Evolutionary conservation across 2,888 invertebrate genomes (phyloP).

Genomic region (Phengaris arion): DNA sequence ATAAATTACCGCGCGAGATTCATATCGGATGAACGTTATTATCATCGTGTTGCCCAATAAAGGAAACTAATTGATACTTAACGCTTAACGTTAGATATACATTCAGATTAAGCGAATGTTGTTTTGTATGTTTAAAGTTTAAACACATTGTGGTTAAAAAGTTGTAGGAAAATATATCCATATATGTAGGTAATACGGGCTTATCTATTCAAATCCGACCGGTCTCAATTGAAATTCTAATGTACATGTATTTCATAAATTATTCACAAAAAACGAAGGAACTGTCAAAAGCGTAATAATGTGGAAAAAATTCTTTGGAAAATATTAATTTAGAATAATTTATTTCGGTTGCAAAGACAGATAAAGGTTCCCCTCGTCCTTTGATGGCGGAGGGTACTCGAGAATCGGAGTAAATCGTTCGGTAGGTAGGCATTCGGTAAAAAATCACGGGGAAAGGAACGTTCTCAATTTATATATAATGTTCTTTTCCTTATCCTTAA

Average conservation of each 20-base stretch:
- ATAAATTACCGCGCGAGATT: conserved; percentile 34
- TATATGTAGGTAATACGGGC: neutral
- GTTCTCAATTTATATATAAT: conserved; percentile 17
- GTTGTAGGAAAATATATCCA: neutral
- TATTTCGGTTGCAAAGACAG: conserved; percentile 53
- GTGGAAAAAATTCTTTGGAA: conserved; percentile 50
- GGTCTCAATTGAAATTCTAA: conserved; percentile 28
- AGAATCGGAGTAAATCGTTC: conserved; percentile 24
- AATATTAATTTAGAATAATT: conserved; percentile 66
- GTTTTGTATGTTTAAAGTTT: neutral
- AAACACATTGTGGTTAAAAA: neutral
- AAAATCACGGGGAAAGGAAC: conserved; percentile 18
- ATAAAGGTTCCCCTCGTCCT: conserved; percentile 46
- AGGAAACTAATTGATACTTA: conserved; percentile 25
- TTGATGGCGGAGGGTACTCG: conserved; percentile 33
- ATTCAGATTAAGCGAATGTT: neutral
- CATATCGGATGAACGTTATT: conserved; percentile 28
- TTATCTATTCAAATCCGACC: conserved; percentile 22
- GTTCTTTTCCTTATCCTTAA: conserved; percentile 24
- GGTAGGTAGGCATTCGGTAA: conserved; percentile 17
- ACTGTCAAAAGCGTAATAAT: conserved; percentile 47
- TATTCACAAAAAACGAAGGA: conserved; percentile 42
- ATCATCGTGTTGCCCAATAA: conserved; percentile 20
- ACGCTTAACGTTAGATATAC: neutral
- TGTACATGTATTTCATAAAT: conserved; percentile 44